Conservation (phyloP, 1,140 invertebrate genomes). For the Pygmarrhopalites habei region DNA sequence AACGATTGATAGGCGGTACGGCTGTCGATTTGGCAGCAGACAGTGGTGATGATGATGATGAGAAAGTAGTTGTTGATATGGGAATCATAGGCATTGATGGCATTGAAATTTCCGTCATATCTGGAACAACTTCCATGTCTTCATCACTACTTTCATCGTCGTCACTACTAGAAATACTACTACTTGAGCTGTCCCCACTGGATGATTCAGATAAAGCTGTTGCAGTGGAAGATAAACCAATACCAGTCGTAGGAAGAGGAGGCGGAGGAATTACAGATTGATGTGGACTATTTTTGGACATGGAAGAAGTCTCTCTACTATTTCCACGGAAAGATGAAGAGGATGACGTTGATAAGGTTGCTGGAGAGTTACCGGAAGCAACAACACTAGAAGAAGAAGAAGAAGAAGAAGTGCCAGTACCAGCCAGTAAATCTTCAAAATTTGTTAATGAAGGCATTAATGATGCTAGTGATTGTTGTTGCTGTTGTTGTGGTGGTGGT, state of each 20-base stretch:
- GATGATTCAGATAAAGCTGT: slow-evolving; percentile 42
- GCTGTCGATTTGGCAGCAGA: slow-evolving; percentile 44
- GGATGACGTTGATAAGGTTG: background rate
- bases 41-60: slow-evolving; percentile 45
- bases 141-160: slow-evolving; percentile 44
- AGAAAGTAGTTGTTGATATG: slow-evolving; percentile 31
- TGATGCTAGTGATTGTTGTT: slow-evolving; percentile 2
- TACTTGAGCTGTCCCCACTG: slow-evolving; percentile 41
- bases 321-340: slow-evolving; percentile 1
- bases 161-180: slow-evolving; percentile 45
- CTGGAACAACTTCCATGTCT: slow-evolving; percentile 27
- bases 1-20: slow-evolving; percentile 35
- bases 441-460: slow-evolving; percentile 21
- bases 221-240: slow-evolving; percentile 28
- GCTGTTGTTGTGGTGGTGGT: too few species aligned
- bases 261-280: slow-evolving; percentile 4
- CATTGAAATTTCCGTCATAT: slow-evolving; percentile 1
- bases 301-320: background rate
- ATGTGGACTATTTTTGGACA: slow-evolving; percentile 16
- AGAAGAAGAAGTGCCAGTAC: background rate
- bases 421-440: slow-evolving; percentile 4
- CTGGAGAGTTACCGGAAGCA: background rate
- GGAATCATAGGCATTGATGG: slow-evolving; percentile 21
- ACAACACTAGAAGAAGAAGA: background rate
- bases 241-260: background rate